Evolutionary conservation across 2,797 vertebrate species (phyloP), one percentile per base, ranked within the genome.

Genomic region (Sebastolobus alascanus): DNA sequence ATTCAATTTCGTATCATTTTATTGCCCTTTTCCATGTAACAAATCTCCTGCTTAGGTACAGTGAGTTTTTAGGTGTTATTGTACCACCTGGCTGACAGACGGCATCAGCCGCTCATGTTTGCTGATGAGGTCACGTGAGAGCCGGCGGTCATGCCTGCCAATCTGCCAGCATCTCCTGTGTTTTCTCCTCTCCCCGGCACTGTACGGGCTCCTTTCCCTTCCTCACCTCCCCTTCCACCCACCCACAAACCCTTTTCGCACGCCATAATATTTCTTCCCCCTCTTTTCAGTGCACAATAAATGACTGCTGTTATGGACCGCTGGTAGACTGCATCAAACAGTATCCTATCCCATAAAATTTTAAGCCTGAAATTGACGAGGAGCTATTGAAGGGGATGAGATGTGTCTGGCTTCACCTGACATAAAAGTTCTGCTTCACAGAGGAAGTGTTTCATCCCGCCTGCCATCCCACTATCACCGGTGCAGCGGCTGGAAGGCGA

Each of bases 291-390:
- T 99, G 99, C 95, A 97, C 97, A 92, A 96, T 99, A 96, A 99
- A 99, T 87, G 99, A 99, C 97, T 99, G 97, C 94, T 99, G 98
- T 97, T 99, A 99, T 96, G 99, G 99, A 96, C 99, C 98, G 85
- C 96, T 99, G 97, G 99, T 99, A 95, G 98, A 99, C 97, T 98
- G 97, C 97, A 99, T 99, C 97, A 99, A 99, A 97, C 99, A 99
- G 98, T 99, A 99, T 99, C 98, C 97, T 99, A 97, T 95, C 94
- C 94, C 97, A 97, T 97, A 97, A 98, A 97, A 97, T 97, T 96
- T 98, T 94, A 95, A 97, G 96, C 96, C 96, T 95, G 93, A 94
- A 97, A 96, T 97, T 97, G 97, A 97, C 94, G 95, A 97, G 96
- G 95, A 96, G 95, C 95, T 95, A 93, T 96, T 96, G 95, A 93